phyloP scores from a whole-genome alignment of 2,797 vertebrate genomes.

The Neoniphon sammara region DNA sequence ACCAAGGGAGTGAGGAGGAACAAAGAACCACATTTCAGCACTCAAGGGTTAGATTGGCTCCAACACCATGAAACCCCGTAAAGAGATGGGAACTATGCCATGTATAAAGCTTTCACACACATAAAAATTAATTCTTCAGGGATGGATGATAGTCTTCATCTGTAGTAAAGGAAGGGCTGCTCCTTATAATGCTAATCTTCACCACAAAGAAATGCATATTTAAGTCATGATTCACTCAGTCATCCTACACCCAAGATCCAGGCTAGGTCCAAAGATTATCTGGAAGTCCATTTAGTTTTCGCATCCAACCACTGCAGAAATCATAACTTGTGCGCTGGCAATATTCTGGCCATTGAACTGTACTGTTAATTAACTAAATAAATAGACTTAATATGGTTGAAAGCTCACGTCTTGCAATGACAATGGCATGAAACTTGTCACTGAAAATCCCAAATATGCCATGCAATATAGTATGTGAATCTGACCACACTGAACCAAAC shows the following conservation, averaged over 20 bases:
- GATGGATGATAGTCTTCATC: background rate
- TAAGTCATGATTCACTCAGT: constrained; percentile 19
- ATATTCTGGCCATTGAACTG: no score
- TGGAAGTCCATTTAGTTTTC: constrained; percentile 3
- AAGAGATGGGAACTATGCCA: constrained; percentile 2
- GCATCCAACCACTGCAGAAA: background rate
- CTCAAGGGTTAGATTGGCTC: constrained; percentile 18
- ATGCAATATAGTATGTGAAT: no score
- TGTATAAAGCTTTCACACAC: constrained; percentile 13
- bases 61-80: constrained; percentile 4
- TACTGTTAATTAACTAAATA: no score
- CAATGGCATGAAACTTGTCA: background rate
- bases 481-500: constrained; percentile 3
- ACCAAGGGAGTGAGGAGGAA: constrained; percentile 12
- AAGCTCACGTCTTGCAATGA: background rate
- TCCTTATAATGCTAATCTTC: background rate
- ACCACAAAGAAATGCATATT: constrained; percentile 27
- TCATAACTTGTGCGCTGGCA: no score
- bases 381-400: no score
- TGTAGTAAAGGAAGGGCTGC: background rate
- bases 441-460: background rate
- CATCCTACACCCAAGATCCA: background rate
- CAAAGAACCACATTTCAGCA: constrained; percentile 16
- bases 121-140: background rate
- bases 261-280: constrained; percentile 1